These are phyloP conservation scores for Cherax quadricarinatus DNA, from an alignment of 1,140 invertebrate genomes.

Conservation along the genomic window DNA sequence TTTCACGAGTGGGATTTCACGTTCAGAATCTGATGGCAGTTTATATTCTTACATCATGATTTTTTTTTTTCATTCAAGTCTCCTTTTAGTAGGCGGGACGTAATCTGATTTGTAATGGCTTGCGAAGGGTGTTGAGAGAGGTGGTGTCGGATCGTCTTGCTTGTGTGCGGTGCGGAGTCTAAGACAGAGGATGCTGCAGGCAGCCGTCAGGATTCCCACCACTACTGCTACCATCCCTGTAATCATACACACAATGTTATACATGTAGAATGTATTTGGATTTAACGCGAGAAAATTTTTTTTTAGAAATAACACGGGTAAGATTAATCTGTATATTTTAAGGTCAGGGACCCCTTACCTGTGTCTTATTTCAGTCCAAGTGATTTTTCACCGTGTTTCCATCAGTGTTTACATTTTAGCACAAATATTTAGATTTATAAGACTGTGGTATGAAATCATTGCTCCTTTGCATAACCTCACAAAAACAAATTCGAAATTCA, in stretches of 20 bases:
- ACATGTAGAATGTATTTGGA: no score
- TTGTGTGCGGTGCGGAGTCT: constrained; percentile 58
- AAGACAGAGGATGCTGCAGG: constrained; percentile 67
- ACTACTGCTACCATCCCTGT: constrained; percentile 59
- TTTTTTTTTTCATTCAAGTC: constrained; percentile 24
- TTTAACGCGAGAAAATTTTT: no score
- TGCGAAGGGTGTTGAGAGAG: constrained; percentile 28
- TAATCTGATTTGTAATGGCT: constrained; percentile 51
- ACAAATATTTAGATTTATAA: no score
- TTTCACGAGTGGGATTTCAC: not conserved
- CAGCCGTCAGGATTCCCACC: constrained; percentile 50
- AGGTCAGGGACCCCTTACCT: no score
- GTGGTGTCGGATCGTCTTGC: constrained; percentile 1
- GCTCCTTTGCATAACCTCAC: no score
- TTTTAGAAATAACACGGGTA: no score
- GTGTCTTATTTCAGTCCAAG: no score
- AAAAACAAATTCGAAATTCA: no score
- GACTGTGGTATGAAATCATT: no score
- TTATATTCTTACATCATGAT: not conserved
- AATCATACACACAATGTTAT: not conserved
- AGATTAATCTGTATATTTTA: no score
- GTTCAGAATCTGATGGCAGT: not conserved
- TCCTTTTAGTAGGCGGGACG: constrained; percentile 63
- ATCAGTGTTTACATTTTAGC: no score
- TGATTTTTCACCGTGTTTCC: no score